Evolutionary conservation across 2,888 invertebrate genomes (phyloP), one percentile per base, ranked within the genome.

Genomic region (Seladonia tumulorum): DNA sequence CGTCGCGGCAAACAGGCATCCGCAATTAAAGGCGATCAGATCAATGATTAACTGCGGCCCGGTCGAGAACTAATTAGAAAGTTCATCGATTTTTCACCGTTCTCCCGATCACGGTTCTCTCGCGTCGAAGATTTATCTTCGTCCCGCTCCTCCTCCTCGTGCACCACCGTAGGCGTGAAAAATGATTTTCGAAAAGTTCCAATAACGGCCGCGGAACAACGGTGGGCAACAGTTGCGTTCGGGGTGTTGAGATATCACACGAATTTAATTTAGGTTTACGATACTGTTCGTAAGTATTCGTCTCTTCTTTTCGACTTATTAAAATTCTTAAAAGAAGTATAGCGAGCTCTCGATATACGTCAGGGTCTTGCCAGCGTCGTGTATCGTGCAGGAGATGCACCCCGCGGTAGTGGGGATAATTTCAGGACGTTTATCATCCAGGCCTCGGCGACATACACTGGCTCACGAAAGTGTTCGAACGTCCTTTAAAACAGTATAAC

Each of bases 21-120:
- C 82, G 68, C 74, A 57, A 73, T 74, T 45, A 74, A 79, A 82
- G 72, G 22, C 70, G 82, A 70, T 76, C 81, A 75, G 63, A 63
- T 63, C 60, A 29, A 63, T 75, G 82, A 83, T 83, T 83, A 76
- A 83, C 75, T 63, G 49, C 49, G 16, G 35, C 45, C 35, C 14
- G 25, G 74, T 39, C 60, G 29, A 5, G 42, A 84, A 83, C 74
- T 83, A 83, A 82, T 84, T 78, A 84, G 42, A 77, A 84, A 84
- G 74, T 83, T 45, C 78, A 75, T 82, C 83, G 68, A 78, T 84
- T 84, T 63, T 75, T 83, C 72, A 83, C 10, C 76, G 53, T 76
- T 57, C 57, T 22, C 5, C 14, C 47, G 45, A 39, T 57, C 68
- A 42, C 53, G 8, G 35, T 18, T 25, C 25, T 25, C 7, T 2